Base-by-base conservation (phyloP, 30 jellyfish, hydroid and myxozoan genomes). In the Calvadosia cruxmelitensis region DNA sequence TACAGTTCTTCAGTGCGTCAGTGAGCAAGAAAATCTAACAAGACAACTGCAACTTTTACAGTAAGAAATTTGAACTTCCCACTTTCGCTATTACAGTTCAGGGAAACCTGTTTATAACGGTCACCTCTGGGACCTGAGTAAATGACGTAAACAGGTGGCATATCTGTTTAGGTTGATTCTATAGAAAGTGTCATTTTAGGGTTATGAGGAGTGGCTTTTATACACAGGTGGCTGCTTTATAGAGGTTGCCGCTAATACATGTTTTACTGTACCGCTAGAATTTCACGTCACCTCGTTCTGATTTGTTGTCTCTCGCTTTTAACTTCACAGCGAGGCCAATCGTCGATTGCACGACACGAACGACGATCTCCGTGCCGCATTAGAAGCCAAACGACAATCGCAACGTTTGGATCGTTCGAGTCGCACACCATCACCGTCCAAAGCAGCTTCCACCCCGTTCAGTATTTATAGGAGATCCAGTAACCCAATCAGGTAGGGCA, bases 1-100 rank as follows among this genome's bases (percentile, higher is more conserved):
- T 26, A 87, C 97, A 0, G 97, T 87, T 20, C 71, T 87, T 25
- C 84, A 77, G n/a, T 81, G 94, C 49, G 97, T 87, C 1, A 74
- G 75, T 29, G 97, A 87, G 53, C 97, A 87, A 68, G 97, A 87
- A 76, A 87, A 86, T 53, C 72, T 87, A 33, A 87, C 97, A 27
- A 49, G 97, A 51, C 97, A 87, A 50, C 84, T 87, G 24, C 94
- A 87, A 12, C 36, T 87, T 23, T 34, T 87, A 25, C 97, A 87
- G 93, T 79, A 66, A 64, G 93, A 70, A 12, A 2, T 23, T 71
- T 28, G 30, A 29, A 7, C 0, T 25, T 25, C 28, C n/a, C n/a
- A n/a, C n/a, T n/a, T n/a, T n/a, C n/a, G n/a, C n/a, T n/a, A n/a
- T n/a, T n/a, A n/a, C n/a, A n/a, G n/a, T n/a, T n/a, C n/a, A n/a